Evolutionary conservation across 2,797 vertebrate species (phyloP), one percentile per base, ranked within the genome.

Genomic region (Parotocinclus haroldoi): DNA sequence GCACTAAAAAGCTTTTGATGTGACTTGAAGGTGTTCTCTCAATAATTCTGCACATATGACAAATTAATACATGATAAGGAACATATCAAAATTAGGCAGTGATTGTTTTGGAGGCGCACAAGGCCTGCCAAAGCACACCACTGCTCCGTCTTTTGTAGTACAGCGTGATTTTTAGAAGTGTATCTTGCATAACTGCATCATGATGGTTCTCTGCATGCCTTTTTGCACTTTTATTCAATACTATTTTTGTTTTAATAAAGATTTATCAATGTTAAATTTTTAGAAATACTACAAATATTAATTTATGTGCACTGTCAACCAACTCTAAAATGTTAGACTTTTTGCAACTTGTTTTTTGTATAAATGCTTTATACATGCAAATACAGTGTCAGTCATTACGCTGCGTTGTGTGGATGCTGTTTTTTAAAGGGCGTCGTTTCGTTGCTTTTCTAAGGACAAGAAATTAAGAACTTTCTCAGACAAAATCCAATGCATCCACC

Each of bases 271-370:
- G 72, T 69, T 71, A 46, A 58, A 67, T 66, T 72, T 76, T 75
- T 73, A 73, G 69, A 70, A 78, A 74, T 76, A 78, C 66, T 72
- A 75, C 61, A 72, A 58, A 64, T 59, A 76, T 75, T 76, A 73
- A 84, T 85, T 76, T 81, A 81, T 82, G 86, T 90, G 85, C 86
- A 89, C 86, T 84, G 83, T 84, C 80, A 74, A 84, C 80, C 72
- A 78, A 82, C 65, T 77, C 70, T 75, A 50, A 75, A 70, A 75
- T 78, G 64, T 76, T 58, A 70, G 58, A 66, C 19, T 51, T 76
- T 78, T 64, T 74, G 68, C 45, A 59, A 48, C 36, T 74, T 73
- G 53, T 70, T 42, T 76, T 74, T 73, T 76, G 76, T 75, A 78
- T 66, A 73, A 68, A 69, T 72, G 74, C 74, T 75, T 75, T 74